Evolutionary conservation across 2,113 vertebrate genomes (phyloP).

Genomic region (Ibidorhyncha struthersii): DNA sequence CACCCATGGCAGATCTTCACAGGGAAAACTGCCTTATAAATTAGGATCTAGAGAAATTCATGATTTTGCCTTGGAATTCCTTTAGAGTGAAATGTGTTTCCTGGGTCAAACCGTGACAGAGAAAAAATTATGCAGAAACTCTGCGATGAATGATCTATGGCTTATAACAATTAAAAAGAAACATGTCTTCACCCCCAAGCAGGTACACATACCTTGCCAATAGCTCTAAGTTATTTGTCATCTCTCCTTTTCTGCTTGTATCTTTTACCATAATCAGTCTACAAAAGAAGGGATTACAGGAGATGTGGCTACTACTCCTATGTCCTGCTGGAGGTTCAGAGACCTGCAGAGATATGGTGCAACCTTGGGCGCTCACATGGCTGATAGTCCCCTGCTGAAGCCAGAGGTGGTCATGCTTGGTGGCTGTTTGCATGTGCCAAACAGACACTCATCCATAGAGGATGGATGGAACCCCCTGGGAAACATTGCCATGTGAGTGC

Average conservation of each 20-base stretch:
- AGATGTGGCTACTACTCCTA: neutral
- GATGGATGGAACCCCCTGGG: fast-evolving
- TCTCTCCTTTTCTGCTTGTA: neutral
- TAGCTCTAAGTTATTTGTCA: neutral
- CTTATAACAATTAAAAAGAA: neutral
- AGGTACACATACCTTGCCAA: neutral
- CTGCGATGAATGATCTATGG: fast-evolving
- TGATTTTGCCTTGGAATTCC: neutral
- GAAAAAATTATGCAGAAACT: neutral
- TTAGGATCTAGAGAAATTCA: neutral
- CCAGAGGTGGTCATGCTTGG: fast-evolving
- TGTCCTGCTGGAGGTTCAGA: neutral
- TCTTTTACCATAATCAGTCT: neutral
- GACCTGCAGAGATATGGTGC: fast-evolving
- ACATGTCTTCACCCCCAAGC: neutral
- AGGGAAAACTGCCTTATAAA: neutral
- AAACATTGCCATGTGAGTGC: fast-evolving
- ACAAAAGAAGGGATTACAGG: neutral
- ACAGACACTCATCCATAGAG: neutral
- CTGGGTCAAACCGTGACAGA: neutral
- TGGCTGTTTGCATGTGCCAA: neutral
- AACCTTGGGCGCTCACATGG: neutral
- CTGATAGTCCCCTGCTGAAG: neutral
- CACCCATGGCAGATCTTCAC: slow-evolving; percentile 9
- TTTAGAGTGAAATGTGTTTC: neutral